phyloP scores from a whole-genome alignment of 1,140 invertebrate species.

The Diplogasteroides magnus region DNA sequence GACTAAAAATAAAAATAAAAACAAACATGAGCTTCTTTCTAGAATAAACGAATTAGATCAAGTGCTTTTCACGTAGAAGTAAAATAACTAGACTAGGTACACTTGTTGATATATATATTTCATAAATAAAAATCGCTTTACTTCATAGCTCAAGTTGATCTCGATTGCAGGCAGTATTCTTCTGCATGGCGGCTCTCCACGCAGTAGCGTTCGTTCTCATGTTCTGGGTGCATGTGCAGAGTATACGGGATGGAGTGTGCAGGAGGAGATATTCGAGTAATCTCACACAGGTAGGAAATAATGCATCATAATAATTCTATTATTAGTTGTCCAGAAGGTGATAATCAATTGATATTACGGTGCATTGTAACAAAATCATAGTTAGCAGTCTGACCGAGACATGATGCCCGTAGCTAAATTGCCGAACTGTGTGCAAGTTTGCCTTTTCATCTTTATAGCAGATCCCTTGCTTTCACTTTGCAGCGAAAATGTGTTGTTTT shows the following conservation, averaged over 20 bases:
- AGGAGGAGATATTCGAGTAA: not conserved
- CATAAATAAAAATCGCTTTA: no score
- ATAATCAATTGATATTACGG: no score
- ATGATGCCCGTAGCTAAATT: not conserved
- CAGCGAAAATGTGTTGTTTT: no score
- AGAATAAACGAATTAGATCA: not conserved
- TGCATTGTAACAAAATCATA: not conserved
- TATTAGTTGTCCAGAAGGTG: not conserved
- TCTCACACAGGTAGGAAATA: not conserved
- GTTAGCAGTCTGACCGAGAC: not conserved
- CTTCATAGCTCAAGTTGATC: no score
- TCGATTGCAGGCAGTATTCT: not conserved
- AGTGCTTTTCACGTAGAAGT: not conserved
- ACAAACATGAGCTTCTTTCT: not conserved
- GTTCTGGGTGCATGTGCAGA: not conserved
- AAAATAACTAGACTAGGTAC: no score
- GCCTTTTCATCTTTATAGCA: not conserved
- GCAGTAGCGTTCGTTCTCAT: not conserved
- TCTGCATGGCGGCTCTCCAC: not conserved
- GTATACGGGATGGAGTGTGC: not conserved
- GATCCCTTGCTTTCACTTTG: no score
- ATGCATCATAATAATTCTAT: not conserved
- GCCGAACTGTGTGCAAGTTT: not conserved
- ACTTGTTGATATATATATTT: not conserved
- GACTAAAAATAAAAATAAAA: no score